Evolutionary conservation across 2,888 invertebrate genomes (phyloP), one percentile per base, ranked within the genome.

Genomic region (Amphiduros pacificus): DNA sequence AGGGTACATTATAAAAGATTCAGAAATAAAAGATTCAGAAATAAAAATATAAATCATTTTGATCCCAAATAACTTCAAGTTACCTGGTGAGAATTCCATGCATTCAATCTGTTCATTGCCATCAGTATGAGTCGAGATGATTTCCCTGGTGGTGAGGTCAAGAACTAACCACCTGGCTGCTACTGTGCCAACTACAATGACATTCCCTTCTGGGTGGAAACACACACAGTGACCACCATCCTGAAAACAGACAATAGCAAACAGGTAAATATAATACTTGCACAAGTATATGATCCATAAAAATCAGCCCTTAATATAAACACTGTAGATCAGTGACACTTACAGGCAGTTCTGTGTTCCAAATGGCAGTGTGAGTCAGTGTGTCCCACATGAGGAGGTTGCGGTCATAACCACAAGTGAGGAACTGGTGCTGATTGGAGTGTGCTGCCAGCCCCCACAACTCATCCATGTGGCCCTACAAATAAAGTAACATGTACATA

Each of bases 361-460:
- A 94, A 26, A 94, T 89, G 29, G 92, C 90, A 55, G 90, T 89
- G 79, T 92, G 92, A 41, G 91, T 89, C 79, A 92, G 87, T 0
- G 90, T 90, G 83, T 94, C 94, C 94, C 94, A 95, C 81, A 94
- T 87, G 83, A 74, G 79, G 29, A 83, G 67, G 59, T 74, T 70
- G 49, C 71, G 75, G 72, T 83, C 83, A 50, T 79, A 75, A 17
- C 77, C 81, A 66, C 91, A 92, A 17, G 93, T 91, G 40, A 91
- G 88, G 82, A 94, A 94, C 85, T 94, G 93, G 29, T 90, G 89
- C 74, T 93, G 86, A 52, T 86, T 84, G 0, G 94, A 93, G 83
- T 93, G 93, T 0, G 89, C 84, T 0, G 92, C 91, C 61, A 94
- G 84, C 0, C 91, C 94, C 92, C 93, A 93, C 57, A 94, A 82